Percentiles rank a stretch among this genome's conserved stretches.
These are phyloP conservation scores for Callipepla californica DNA, from an alignment of 2,113 vertebrate genomes.

Conservation along the genomic window DNA sequence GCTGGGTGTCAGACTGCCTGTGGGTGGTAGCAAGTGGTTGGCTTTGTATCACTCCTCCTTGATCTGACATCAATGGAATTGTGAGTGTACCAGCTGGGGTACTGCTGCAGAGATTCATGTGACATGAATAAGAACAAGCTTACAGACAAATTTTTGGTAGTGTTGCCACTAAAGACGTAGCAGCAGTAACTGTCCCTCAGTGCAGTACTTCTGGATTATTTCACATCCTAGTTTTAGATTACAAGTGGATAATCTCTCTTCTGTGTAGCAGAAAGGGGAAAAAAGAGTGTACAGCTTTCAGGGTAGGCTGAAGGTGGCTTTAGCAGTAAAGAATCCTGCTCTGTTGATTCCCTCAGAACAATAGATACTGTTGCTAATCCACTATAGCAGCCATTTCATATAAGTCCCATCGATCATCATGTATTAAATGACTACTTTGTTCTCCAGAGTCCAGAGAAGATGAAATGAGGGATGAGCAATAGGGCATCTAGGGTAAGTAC, in stretches of 20 bases:
- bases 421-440: background rate
- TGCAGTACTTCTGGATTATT: background rate
- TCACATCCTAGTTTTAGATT: background rate
- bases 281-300: background rate
- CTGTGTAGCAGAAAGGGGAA: background rate
- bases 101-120: background rate
- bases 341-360: background rate
- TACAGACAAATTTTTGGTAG: accelerated
- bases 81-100: background rate
- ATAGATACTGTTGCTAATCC: background rate
- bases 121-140: background rate
- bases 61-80: background rate
- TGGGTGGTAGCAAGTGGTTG: background rate
- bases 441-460: background rate
- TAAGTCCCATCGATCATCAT: background rate
- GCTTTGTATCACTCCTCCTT: background rate
- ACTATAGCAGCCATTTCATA: background rate
- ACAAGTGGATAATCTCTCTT: background rate
- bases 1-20: background rate
- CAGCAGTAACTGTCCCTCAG: background rate
- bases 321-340: background rate
- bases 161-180: accelerated
- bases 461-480: background rate
- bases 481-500: accelerated
- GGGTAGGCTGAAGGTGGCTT: background rate